Conservation (phyloP, 1,140 invertebrate genomes). For the Argopecten irradians region DNA sequence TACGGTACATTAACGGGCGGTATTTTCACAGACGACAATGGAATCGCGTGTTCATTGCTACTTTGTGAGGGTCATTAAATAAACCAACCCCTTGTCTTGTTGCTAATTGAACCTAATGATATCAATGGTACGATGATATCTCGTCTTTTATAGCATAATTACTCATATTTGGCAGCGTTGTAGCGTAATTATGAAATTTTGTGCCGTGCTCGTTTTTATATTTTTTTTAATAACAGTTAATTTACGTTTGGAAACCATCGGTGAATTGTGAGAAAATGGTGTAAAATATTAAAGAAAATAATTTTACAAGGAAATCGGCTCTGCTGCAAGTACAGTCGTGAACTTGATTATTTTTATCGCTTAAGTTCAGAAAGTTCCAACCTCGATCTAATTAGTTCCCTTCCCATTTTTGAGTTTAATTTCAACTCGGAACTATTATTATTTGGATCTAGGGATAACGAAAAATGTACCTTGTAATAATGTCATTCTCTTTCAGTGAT, state of each 20-base stretch:
- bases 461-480: too few relatives aligned
- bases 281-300: conserved; percentile 1
- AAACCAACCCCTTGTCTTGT: background rate
- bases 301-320: background rate
- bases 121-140: background rate
- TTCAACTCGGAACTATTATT: background rate
- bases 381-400: background rate
- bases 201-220: background rate
- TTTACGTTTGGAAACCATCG: background rate
- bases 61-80: background rate
- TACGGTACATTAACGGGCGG: background rate
- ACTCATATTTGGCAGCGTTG: background rate
- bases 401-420: background rate
- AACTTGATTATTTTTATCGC: background rate
- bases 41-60: background rate
- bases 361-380: background rate
- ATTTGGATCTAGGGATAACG: background rate
- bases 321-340: background rate
- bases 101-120: background rate
- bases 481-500: too few relatives aligned
- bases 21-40: background rate
- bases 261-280: background rate
- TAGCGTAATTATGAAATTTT: background rate
- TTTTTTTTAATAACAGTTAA: background rate
- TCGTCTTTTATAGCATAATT: background rate